Conservation (phyloP, 2,113 vertebrate species). For the Cinclus cinclus region DNA sequence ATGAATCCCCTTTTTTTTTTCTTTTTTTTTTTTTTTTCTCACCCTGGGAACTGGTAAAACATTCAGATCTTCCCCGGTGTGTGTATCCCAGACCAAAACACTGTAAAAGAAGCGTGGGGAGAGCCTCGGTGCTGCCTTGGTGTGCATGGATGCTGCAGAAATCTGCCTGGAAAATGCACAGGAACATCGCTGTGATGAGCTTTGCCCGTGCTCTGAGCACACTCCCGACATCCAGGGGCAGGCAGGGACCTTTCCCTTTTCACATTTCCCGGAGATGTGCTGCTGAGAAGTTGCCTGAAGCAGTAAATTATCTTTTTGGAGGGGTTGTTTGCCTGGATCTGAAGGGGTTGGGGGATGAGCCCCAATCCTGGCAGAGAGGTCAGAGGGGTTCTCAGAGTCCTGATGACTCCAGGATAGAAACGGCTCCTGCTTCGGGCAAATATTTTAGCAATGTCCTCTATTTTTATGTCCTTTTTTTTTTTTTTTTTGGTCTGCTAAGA, state of each 20-base stretch:
- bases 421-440: neutral
- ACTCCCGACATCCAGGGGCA: neutral
- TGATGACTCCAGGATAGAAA: neutral
- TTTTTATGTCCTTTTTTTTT: neutral
- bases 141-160: accelerated
- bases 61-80: neutral
- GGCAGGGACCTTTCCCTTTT: neutral
- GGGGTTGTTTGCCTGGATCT: neutral
- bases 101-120: accelerated
- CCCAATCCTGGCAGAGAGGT: neutral
- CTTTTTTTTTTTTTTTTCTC: neutral
- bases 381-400: neutral
- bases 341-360: neutral
- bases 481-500: constrained; percentile 74
- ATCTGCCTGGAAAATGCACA: accelerated
- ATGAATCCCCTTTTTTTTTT: neutral
- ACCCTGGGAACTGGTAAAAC: neutral
- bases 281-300: neutral
- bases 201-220: neutral
- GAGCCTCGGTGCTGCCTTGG: too few relatives aligned
- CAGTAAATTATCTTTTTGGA: accelerated
- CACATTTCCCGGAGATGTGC: neutral
- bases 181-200: neutral
- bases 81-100: neutral
- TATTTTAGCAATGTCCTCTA: constrained; percentile 8